Conservation (phyloP, 1,140 invertebrate species). For the Polypedilum vanderplanki region DNA sequence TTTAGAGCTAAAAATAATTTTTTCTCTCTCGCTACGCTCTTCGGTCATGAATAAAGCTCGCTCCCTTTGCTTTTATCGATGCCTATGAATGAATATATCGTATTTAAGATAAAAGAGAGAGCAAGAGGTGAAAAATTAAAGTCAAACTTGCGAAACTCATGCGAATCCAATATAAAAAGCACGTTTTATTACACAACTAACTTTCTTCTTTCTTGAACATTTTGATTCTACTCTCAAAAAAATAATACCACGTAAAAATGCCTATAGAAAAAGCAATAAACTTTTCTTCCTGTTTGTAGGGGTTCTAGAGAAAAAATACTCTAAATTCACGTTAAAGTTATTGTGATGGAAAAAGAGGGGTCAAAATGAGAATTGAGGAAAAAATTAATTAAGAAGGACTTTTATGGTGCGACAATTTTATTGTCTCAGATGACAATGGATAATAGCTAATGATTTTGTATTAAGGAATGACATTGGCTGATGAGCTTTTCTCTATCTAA, state of each 20-base stretch:
- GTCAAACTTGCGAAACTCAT: background rate
- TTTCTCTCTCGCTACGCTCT: too few species aligned
- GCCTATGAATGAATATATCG: too few species aligned
- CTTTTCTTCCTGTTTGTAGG: background rate
- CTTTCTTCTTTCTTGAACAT: background rate
- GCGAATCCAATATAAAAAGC: background rate
- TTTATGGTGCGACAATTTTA: background rate
- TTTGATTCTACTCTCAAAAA: background rate
- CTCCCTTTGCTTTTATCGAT: too few species aligned
- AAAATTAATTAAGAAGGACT: background rate
- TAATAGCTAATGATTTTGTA: background rate
- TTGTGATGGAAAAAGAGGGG: background rate
- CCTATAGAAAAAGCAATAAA: background rate
- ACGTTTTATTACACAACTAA: background rate
- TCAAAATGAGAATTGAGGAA: too few species aligned
- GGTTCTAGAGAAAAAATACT: background rate
- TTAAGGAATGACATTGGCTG: background rate
- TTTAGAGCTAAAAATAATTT: too few species aligned
- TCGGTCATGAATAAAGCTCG: too few species aligned
- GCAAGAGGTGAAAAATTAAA: background rate
- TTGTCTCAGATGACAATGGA: conserved; percentile 1
- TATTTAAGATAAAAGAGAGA: too few species aligned
- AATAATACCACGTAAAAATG: background rate
- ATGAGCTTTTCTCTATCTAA: background rate
- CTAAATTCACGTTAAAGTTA: background rate